Evolutionary conservation across 2,113 vertebrate genomes (phyloP).

Genomic region (Verasper variegatus): DNA sequence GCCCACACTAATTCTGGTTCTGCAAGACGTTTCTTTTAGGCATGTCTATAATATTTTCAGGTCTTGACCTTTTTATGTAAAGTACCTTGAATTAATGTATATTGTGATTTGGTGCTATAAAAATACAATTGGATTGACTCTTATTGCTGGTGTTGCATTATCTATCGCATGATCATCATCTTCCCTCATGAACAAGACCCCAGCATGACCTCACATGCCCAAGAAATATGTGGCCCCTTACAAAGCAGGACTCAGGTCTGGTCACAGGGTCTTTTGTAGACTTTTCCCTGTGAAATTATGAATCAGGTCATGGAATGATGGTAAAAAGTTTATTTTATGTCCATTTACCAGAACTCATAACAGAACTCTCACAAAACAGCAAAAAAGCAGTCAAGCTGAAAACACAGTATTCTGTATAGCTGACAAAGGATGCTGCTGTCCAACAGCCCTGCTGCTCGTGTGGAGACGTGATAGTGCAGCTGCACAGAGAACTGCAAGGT

Average conservation of each 20-base stretch:
- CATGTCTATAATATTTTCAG: too few relatives aligned
- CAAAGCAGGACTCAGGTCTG: background rate
- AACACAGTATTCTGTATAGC: background rate
- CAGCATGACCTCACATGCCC: too few relatives aligned
- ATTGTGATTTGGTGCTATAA: too few relatives aligned
- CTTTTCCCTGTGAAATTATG: too few relatives aligned
- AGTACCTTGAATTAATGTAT: too few relatives aligned
- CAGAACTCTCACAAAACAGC: background rate
- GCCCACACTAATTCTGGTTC: too few relatives aligned
- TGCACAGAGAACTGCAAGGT: slow-evolving; percentile 55
- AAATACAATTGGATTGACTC: too few relatives aligned
- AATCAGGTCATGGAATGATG: background rate
- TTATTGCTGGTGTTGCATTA: too few relatives aligned
- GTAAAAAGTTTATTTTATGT: background rate
- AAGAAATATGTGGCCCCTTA: background rate
- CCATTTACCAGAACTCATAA: background rate
- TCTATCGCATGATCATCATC: too few relatives aligned
- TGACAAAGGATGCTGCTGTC: background rate
- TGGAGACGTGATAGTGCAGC: slow-evolving; percentile 40
- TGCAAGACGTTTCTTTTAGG: too few relatives aligned
- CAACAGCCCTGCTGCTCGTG: background rate
- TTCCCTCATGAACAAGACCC: too few relatives aligned
- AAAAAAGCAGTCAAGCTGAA: background rate
- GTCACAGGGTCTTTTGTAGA: background rate
- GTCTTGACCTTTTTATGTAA: too few relatives aligned